Evolutionary conservation across 1,140 invertebrate species (phyloP), one percentile per base, ranked within the genome.

Genomic region (Papilio polyxenes): DNA sequence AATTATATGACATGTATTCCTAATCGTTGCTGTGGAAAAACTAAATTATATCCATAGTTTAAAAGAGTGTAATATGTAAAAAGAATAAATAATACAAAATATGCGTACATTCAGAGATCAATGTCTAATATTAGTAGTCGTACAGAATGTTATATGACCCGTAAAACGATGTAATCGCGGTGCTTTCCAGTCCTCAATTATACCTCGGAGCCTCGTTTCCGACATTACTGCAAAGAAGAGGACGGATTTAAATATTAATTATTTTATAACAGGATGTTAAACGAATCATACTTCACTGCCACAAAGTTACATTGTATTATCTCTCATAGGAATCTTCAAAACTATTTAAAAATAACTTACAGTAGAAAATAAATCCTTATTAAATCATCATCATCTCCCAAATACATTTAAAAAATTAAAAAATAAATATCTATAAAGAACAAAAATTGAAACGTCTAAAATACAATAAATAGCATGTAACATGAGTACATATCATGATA

Each of bases 1-100:
- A 65, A 65, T 65, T 65, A 65, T 31, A 23, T 65, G 13, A 23
- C 62, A 65, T 65, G 31, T 65, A 65, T 65, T 65, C 62, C 10
- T 65, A 31, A 10, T 31, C 20, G 31, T 65, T 65, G 62, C 11
- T 11, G 15, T 31, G 65, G 31, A 37, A 69, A 69, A 69, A 23
- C 3, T n/a, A 59, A n/a, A 59, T 20, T 59, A 59, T 59, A 20
- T 59, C n/a, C 23, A 2, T 69, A 65, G 31, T 65, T 65, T 31
- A 65, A 65, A 15, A 56, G 53, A 3, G 53, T 56, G 17, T 15
- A 15, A 17, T n/a, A n/a, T n/a, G n/a, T n/a, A 56, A 56, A 5
- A 17, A 15, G 4, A 56, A 56, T 17, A 59, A n/a, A n/a, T n/a
- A 59, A 17, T n/a, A 4, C 20, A 65, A 69, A 69, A 37, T 37